Conservation (phyloP, 2,113 vertebrate species). For the Lycaon pictus region DNA sequence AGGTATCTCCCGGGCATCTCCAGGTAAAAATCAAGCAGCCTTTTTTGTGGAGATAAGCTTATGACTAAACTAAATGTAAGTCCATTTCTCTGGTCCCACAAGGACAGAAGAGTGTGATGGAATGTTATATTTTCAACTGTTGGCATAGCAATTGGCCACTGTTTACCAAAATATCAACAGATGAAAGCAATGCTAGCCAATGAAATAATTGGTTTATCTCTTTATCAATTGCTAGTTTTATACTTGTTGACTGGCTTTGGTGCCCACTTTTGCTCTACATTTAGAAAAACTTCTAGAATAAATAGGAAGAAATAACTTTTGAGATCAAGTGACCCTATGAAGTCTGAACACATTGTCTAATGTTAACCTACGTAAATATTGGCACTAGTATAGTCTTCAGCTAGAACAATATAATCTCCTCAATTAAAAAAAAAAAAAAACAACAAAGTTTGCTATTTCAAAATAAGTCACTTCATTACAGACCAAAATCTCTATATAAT, state of each 20-base stretch:
- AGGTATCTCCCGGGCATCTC: not conserved
- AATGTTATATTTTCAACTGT: not conserved
- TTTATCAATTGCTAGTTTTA: not conserved
- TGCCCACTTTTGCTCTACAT: not conserved
- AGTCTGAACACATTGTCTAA: conserved; percentile 17
- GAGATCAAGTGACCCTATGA: conserved; percentile 26
- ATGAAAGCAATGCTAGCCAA: not conserved
- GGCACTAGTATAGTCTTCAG: conserved; percentile 16
- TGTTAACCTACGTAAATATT: conserved; percentile 54
- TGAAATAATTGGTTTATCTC: not conserved
- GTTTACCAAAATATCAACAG: not conserved
- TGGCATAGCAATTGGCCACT: not conserved
- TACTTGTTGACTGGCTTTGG: not conserved
- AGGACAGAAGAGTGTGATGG: not conserved
- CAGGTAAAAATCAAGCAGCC: not conserved
- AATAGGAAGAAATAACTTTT: not conserved
- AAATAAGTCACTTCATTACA: conserved; percentile 24
- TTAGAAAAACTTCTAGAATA: not conserved
- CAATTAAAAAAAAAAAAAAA: not conserved
- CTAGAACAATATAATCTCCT: not conserved
- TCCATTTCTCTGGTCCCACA: not conserved
- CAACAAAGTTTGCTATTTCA: not conserved
- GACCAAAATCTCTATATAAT: not conserved
- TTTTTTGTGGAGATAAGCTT: not conserved
- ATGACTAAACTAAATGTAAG: not conserved